Base-by-base conservation (phyloP, 2,113 vertebrate species). In the Machaerirhynchus nigripectus region DNA sequence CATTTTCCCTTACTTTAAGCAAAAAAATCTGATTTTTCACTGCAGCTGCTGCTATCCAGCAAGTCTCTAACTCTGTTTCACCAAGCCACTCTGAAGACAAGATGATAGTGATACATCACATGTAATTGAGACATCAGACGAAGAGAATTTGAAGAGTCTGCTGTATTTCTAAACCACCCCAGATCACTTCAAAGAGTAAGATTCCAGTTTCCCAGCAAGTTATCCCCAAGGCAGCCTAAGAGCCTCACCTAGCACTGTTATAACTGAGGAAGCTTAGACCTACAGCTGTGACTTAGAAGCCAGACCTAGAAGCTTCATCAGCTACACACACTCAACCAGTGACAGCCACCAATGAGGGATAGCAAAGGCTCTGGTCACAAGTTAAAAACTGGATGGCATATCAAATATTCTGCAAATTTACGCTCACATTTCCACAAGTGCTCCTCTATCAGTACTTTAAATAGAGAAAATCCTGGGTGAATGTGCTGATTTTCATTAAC, bases 161-260 rank as follows among this genome's bases (percentile, higher is more conserved):
- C 19, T 52, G 17, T 44, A 78, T 39, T 78, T 26, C 27, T 84
- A 71, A 87, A 74, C 35, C n/a, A 65, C 11, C 8, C 22, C 42
- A 50, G 57, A 56, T 31, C 21, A 60, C 53, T 65, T 82, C 37
- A 77, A n/a, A 6, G 14, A 88, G 15, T 50, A 85, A 74, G 27
- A 75, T 23, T 6, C 15, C 1, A 5, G 21, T 67, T 93, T 57
- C n/a, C 15, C 65, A 56, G 5, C 0, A 1, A 3, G 27, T 63
- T 35, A 75, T 78, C 33, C 33, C 77, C 19, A 60, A 60, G n/a
- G 19, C 11, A 60, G 27, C 30, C 83, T 77, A 14, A n/a, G 46
- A 20, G 31, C 37, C 28, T 39, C 46, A 92, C 57, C 46, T 20
- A 50, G 24, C 11, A 55, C n/a, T 28, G 26, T 33, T n/a, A 5